These are phyloP conservation scores for Melipona quadrifasciata DNA, from an alignment of 1,140 invertebrate genomes.

Conservation along the genomic window DNA sequence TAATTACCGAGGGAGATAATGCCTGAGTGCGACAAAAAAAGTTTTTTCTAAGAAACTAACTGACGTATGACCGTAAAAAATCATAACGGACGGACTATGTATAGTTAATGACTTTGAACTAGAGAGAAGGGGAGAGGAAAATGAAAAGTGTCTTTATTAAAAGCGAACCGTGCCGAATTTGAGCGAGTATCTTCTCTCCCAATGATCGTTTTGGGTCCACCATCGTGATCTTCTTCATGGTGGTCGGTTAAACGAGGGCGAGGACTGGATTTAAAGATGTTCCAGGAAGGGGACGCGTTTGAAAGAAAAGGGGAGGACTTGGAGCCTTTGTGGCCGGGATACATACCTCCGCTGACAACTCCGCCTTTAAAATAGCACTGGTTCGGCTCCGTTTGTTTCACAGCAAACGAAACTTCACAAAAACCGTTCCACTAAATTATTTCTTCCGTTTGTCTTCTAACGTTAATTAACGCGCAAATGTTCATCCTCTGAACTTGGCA, in stretches of 20 bases:
- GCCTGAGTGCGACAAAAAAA: neutral
- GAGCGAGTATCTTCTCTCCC: conserved; percentile 55
- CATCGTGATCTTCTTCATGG: conserved; percentile 67
- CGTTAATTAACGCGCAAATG: neutral
- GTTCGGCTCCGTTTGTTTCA: conserved; percentile 31
- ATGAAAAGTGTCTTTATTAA: conserved; percentile 81
- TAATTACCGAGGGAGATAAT: neutral
- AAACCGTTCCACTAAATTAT: conserved; percentile 1
- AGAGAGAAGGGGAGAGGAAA: conserved; percentile 18
- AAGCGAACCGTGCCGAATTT: conserved; percentile 73
- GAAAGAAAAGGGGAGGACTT: conserved; percentile 69
- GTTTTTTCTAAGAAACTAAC: conserved; percentile 2
- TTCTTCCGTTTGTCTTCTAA: neutral
- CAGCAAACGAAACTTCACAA: neutral
- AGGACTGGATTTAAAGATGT: conserved; percentile 58
- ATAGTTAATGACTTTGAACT: neutral
- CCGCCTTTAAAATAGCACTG: conserved; percentile 55
- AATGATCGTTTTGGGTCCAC: conserved; percentile 46
- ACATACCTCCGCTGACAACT: conserved; percentile 53
- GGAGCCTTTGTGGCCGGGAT: conserved; percentile 52
- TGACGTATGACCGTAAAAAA: neutral
- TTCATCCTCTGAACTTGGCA: too few relatives aligned
- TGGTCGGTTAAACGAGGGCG: conserved; percentile 61
- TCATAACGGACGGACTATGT: neutral
- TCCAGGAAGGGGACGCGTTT: conserved; percentile 53